phyloP scores from a whole-genome alignment of 2,113 vertebrate genomes.

The Shinisaurus crocodilurus region DNA sequence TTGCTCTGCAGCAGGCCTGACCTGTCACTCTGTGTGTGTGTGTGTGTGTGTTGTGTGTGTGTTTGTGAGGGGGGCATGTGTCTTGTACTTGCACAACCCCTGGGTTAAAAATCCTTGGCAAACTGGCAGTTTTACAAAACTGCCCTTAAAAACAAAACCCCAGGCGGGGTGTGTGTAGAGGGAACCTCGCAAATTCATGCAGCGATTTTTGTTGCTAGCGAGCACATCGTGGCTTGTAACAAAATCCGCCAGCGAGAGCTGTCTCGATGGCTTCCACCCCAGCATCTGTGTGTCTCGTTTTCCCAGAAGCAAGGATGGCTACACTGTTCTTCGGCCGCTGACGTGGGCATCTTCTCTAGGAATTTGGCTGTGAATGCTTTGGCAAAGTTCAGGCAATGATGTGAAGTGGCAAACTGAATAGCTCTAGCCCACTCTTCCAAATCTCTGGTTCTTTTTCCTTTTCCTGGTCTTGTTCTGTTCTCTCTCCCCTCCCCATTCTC shows the following conservation, averaged over 20 bases:
- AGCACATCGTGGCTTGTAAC: not conserved
- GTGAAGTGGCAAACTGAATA: not conserved
- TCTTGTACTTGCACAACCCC: not conserved
- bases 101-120: not conserved
- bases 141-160: not conserved
- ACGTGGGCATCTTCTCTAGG: not conserved
- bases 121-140: not conserved
- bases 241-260: not conserved
- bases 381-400: not conserved
- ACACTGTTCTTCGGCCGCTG: not conserved
- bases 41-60: too few relatives aligned
- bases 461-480: not conserved
- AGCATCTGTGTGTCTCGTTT: not conserved
- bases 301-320: not conserved
- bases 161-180: too few relatives aligned
- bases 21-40: too few relatives aligned
- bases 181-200: not conserved
- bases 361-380: too few relatives aligned
- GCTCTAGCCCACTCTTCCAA: too few relatives aligned
- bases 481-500: too few relatives aligned
- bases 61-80: not conserved
- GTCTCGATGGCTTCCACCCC: not conserved
- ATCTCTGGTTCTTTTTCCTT: too few relatives aligned
- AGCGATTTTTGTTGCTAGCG: not conserved
- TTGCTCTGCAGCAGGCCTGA: not conserved